These are phyloP conservation scores for Caenorhabditis drosophilae DNA, from an alignment of 2,888 invertebrate genomes.

Conservation along the genomic window DNA sequence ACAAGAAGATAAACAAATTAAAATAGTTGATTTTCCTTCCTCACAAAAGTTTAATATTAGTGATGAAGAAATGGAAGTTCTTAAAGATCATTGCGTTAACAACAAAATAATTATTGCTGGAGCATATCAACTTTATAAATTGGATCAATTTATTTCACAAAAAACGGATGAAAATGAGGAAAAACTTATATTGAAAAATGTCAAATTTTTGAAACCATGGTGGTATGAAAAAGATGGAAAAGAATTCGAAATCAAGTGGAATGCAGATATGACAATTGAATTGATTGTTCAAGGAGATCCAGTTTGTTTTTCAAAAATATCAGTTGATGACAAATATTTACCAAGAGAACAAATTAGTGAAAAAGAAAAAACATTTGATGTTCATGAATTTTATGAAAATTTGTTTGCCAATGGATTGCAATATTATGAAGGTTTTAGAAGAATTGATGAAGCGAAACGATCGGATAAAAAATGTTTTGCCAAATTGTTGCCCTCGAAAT, in stretches of 20 bases:
- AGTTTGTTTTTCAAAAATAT: constrained; percentile 18
- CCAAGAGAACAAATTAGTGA: background rate
- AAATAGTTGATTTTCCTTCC: constrained; percentile 19
- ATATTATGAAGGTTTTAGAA: constrained; percentile 45
- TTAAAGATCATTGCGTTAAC: constrained; percentile 46
- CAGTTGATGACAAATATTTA: constrained; percentile 1
- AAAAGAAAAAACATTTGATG: constrained; percentile 20
- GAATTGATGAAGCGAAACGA: constrained; percentile 15
- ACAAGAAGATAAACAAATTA: background rate
- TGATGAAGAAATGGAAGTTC: constrained; percentile 25
- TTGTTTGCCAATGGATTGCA: constrained; percentile 43
- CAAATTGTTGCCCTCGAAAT: constrained; percentile 20
- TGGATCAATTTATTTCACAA: no score
- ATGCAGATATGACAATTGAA: constrained; percentile 25
- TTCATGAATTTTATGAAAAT: constrained; percentile 43
- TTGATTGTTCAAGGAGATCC: constrained; percentile 8
- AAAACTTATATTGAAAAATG: constrained; percentile 17
- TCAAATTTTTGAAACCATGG: constrained; percentile 36
- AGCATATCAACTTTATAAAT: constrained; percentile 47
- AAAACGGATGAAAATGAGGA: constrained; percentile 9
- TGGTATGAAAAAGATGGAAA: constrained; percentile 29
- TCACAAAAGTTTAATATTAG: constrained; percentile 7
- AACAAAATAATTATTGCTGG: constrained; percentile 46
- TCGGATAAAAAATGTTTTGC: constrained; percentile 27
- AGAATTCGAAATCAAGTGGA: constrained; percentile 24